Conservation (phyloP, 2,888 invertebrate species). For the Dendrolimus pini region DNA sequence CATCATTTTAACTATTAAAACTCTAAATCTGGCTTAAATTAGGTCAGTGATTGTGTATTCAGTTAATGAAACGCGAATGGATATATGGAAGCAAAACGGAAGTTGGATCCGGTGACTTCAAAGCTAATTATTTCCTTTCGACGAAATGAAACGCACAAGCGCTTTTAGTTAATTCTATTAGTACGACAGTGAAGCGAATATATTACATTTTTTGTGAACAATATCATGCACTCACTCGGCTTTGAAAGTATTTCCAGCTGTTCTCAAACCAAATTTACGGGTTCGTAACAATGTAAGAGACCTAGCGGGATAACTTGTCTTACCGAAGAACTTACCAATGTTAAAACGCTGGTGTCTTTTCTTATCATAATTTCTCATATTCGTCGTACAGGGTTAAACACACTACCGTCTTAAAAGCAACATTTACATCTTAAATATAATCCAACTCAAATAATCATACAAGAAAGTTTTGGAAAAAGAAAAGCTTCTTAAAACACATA, state of each 20-base stretch:
- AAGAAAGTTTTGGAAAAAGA: background rate
- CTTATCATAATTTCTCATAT: too few species aligned
- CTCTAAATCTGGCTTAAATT: background rate
- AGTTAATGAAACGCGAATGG: background rate
- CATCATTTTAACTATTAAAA: too few species aligned
- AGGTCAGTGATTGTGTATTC: background rate
- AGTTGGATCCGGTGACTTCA: background rate
- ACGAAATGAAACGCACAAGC: background rate
- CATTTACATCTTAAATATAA: background rate
- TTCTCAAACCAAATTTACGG: too few species aligned
- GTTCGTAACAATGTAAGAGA: too few species aligned
- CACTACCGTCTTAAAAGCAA: background rate
- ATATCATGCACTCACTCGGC: too few species aligned
- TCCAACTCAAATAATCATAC: background rate
- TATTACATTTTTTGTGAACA: too few species aligned
- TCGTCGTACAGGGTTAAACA: background rate
- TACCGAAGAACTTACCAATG: too few species aligned
- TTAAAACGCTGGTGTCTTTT: too few species aligned
- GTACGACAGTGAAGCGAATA: too few species aligned
- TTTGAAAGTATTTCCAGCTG: too few species aligned
- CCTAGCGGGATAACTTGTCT: too few species aligned
- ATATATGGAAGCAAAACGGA: background rate
- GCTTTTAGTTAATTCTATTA: too few species aligned
- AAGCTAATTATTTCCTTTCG: background rate
- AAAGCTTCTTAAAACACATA: background rate